Base-by-base conservation (phyloP, 2,113 vertebrate species). In the Bettongia penicillata region DNA sequence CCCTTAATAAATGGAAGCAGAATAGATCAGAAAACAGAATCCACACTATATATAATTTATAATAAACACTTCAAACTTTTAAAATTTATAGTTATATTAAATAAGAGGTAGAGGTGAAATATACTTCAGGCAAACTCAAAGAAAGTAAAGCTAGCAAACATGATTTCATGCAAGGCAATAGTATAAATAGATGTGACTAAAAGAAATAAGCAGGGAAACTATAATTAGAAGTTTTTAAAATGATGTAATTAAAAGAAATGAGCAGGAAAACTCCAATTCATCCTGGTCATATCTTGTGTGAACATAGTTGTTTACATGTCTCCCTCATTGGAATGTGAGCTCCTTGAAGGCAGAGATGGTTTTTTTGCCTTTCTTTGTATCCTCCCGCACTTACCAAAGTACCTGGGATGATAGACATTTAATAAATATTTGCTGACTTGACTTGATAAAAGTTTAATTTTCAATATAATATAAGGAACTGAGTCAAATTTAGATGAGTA, bases 341-440 rank as follows among this genome's bases (percentile, higher is more conserved):
- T 91, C 91, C 43, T 90, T 53, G 23, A 47, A 91, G 91, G 53
- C 16, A 68, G 49, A 31, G n/a, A 92, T 51, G 52, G 49, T 19
- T 68, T 68, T 68, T 68, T 68, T 52, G 51, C 91, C n/a, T 89
- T 14, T 93, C 52, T n/a, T 92, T 61, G 92, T 91, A 68, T 94
- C 90, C 93, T 51, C 89, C 51, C 95, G 55, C 90, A 89, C 61
- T 95, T 77, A 94, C 14, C 31, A 91, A 22, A 10, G 47, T 94
- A 25, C 89, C n/a, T 93, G 31, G 37, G 37, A 96, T 51, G 94
- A n/a, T 92, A 93, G 31, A 50, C 93, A 28, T 49, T 94, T 49
- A 95, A 90, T 57, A 95, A 93, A 91, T 94, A 53, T 4, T 91
- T 96, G 7, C 52, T 90, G 37, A 92, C 19, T 97, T 90, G 37